A percentile compares a stretch with the other conserved stretches of the same genome.
Conservation (phyloP, 2,888 invertebrate genomes). For the Plebejus anna region DNA sequence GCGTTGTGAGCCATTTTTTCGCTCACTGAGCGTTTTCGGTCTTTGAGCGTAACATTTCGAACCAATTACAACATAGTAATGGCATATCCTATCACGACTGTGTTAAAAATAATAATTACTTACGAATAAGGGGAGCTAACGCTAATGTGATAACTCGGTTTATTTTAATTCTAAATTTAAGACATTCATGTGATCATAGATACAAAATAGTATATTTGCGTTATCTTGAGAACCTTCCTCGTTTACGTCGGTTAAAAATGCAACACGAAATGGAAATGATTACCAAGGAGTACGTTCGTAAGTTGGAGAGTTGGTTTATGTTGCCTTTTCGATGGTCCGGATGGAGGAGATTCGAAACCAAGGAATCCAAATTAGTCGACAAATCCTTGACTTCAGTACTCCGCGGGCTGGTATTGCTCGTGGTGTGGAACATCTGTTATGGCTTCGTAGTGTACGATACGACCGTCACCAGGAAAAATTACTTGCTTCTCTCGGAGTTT, state of each 20-base stretch:
- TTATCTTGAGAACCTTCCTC: too few species aligned
- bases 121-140: background rate
- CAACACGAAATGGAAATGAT: background rate
- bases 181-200: background rate
- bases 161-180: background rate
- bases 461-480: conserved; percentile 4
- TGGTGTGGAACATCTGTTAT: conserved; percentile 22
- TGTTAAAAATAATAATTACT: too few species aligned
- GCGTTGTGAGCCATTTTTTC: too few species aligned
- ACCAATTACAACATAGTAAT: background rate
- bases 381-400: background rate
- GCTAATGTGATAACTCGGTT: background rate
- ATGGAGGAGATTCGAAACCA: conserved; percentile 19
- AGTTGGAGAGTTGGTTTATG: conserved; percentile 15
- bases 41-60: background rate
- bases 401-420: background rate
- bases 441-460: conserved; percentile 12
- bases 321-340: conserved; percentile 8
- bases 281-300: conserved; percentile 3
- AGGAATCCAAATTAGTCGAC: conserved; percentile 1
- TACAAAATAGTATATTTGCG: too few species aligned
- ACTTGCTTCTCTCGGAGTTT: conserved; percentile 10
- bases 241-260: background rate
- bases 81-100: background rate
- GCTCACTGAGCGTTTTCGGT: too few species aligned